Evolutionary conservation across 2,888 invertebrate species (phyloP).

Genomic region (Microctonus aethiopoides): DNA sequence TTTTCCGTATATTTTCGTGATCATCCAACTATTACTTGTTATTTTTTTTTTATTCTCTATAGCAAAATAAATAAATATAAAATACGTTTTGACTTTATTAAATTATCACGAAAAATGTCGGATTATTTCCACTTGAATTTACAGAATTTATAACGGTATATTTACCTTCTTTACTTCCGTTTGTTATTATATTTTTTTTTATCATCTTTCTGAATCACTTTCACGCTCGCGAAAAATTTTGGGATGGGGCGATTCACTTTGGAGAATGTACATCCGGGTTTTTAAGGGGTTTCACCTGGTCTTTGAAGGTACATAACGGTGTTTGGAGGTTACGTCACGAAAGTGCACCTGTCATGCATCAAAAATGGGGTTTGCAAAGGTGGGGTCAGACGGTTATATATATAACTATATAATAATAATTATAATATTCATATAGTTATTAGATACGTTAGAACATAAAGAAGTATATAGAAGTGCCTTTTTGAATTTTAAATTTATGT

Average conservation of each 20-base stretch:
- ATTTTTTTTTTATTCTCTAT: not conserved
- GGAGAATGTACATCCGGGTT: slow-evolving; percentile 27
- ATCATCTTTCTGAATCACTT: slow-evolving; percentile 35
- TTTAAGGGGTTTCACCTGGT: slow-evolving; percentile 29
- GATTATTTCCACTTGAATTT: not conserved
- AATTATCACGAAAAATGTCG: too few species aligned
- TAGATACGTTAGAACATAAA: not conserved
- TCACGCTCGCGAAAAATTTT: slow-evolving; percentile 37
- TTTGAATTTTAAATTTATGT: too few species aligned
- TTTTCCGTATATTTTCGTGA: slow-evolving; percentile 24
- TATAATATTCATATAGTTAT: too few species aligned
- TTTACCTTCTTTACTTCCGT: not conserved
- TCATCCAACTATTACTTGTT: slow-evolving; percentile 5
- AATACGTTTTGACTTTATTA: too few species aligned
- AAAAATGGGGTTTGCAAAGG: slow-evolving; percentile 33
- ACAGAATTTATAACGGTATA: slow-evolving; percentile 25
- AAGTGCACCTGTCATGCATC: slow-evolving; percentile 57
- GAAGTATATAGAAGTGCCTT: too few species aligned
- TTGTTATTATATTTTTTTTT: not conserved
- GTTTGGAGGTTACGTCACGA: slow-evolving; percentile 56
- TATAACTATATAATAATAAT: too few species aligned
- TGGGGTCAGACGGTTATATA: not conserved
- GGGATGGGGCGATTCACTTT: not conserved
- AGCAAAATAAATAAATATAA: too few species aligned
- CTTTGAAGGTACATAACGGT: slow-evolving; percentile 53